Percentiles rank a stretch among this genome's conserved stretches.
Conservation (phyloP, 2,888 invertebrate species). For the Agonopterix heracliana region DNA sequence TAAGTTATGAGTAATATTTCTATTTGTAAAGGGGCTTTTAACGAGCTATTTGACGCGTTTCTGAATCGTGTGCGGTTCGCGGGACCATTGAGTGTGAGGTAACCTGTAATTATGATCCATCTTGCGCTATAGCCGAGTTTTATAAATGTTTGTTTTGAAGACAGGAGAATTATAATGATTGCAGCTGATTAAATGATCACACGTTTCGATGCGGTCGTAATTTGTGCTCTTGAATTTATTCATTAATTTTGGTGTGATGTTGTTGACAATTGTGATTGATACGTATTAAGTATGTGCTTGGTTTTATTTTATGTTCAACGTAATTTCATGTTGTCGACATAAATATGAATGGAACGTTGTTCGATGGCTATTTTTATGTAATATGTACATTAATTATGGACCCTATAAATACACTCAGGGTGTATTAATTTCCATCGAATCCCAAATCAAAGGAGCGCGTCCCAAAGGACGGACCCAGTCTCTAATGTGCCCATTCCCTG, state of each 20-base stretch:
- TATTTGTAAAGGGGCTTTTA: constrained; percentile 66
- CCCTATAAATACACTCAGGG: constrained; percentile 12
- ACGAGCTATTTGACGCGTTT: constrained; percentile 70
- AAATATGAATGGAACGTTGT: too few relatives aligned
- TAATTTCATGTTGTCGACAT: too few relatives aligned
- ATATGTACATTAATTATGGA: too few relatives aligned
- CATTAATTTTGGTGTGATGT: too few relatives aligned
- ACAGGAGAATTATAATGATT: constrained; percentile 52
- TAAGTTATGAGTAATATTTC: constrained; percentile 73
- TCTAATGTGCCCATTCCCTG: constrained; percentile 57
- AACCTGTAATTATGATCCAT: constrained; percentile 54
- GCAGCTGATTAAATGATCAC: constrained; percentile 31
- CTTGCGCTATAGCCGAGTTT: constrained; percentile 30
- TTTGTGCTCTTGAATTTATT: too few relatives aligned
- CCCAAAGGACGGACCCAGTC: constrained; percentile 46
- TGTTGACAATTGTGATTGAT: too few relatives aligned
- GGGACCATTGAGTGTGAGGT: constrained; percentile 34
- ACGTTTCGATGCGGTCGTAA: constrained; percentile 4
- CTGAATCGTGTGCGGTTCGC: constrained; percentile 54
- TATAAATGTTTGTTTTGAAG: constrained; percentile 58
- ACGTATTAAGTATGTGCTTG: too few relatives aligned
- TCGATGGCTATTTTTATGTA: too few relatives aligned
- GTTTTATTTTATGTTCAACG: too few relatives aligned
- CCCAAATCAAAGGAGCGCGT: constrained; percentile 63
- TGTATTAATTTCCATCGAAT: constrained; percentile 68